Conservation (phyloP, 2,888 invertebrate species). For the Silvanus unidentatus region DNA sequence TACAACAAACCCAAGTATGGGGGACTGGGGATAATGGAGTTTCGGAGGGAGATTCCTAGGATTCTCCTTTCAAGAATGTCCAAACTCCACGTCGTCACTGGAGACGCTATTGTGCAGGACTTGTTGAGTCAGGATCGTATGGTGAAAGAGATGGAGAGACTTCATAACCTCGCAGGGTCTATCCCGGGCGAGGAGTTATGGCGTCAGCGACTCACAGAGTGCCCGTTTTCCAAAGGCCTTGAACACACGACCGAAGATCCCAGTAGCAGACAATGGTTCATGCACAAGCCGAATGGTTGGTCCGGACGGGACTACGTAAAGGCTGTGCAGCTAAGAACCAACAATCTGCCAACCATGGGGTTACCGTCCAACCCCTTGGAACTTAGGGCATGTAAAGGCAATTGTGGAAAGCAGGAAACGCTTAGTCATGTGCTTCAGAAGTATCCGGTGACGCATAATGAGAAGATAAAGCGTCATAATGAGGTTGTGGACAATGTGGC, state of each 20-base stretch:
- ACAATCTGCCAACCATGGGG: constrained; percentile 23
- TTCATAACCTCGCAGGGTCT: constrained; percentile 2
- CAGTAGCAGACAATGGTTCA: constrained; percentile 10
- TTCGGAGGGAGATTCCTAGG: constrained; percentile 18
- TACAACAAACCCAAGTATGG: constrained; percentile 19
- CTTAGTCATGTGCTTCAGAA: constrained; percentile 19
- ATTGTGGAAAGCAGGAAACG: constrained; percentile 15
- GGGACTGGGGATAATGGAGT: constrained; percentile 25
- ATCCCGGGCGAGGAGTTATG: constrained; percentile 6
- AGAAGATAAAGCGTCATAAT: constrained; percentile 15
- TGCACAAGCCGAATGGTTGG: constrained; percentile 21
- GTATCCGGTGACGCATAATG: constrained; percentile 13
- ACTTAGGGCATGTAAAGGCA: constrained; percentile 14
- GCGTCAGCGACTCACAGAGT: constrained; percentile 5
- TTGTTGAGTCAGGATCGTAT: constrained; percentile 11
- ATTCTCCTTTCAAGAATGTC: constrained; percentile 12
- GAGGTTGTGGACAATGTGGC: constrained; percentile 15
- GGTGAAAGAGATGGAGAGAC: too few relatives aligned
- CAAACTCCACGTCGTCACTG: background rate
- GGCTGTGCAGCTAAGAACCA: constrained; percentile 23
- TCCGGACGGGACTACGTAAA: constrained; percentile 24
- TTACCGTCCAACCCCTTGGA: constrained; percentile 22
- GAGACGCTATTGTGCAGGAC: constrained; percentile 8
- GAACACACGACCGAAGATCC: constrained; percentile 10
- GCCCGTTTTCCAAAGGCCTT: constrained; percentile 12